Percentiles rank a stretch among this genome's conserved stretches.
Conservation (phyloP, 2,888 invertebrate genomes). For the Alcis repandata region DNA sequence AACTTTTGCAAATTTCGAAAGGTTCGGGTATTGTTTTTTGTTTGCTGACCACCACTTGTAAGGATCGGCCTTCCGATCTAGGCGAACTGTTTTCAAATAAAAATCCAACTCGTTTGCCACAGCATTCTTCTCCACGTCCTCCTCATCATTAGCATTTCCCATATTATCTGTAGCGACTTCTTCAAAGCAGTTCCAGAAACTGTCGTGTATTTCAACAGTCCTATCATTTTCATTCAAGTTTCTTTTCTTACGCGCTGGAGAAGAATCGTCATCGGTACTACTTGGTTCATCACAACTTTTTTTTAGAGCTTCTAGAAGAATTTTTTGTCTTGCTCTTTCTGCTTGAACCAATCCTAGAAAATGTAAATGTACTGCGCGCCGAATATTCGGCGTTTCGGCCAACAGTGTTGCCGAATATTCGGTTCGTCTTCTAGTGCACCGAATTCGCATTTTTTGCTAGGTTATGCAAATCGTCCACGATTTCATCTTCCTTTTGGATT, state of each 20-base stretch:
- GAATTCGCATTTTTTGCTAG: conserved; percentile 12
- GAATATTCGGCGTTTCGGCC: too few species aligned
- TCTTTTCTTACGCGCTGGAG: conserved; percentile 46
- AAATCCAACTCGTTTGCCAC: neutral
- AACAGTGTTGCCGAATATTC: too few species aligned
- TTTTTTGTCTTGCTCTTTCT: conserved; percentile 51
- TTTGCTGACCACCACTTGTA: too few species aligned
- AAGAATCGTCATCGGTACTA: conserved; percentile 48
- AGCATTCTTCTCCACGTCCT: conserved; percentile 31
- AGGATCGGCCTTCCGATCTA: too few species aligned
- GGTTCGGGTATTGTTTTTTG: too few species aligned
- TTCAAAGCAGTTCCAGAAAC: conserved; percentile 51
- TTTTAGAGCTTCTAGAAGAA: conserved; percentile 52
- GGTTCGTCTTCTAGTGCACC: conserved; percentile 11
- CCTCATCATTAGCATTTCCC: conserved; percentile 43
- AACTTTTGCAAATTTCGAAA: too few species aligned
- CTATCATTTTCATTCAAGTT: conserved; percentile 25
- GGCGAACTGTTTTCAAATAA: too few species aligned
- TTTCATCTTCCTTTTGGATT: conserved; percentile 6
- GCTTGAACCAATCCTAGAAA: conserved; percentile 44
- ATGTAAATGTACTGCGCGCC: too few species aligned
- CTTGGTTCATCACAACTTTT: conserved; percentile 49
- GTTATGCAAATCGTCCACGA: conserved; percentile 11
- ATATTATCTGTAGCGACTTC: conserved; percentile 49
- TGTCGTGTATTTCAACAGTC: conserved; percentile 47